Evolutionary conservation across 2,888 invertebrate genomes (phyloP), one percentile per base, ranked within the genome.

Genomic region (Microplitis deprimator): DNA sequence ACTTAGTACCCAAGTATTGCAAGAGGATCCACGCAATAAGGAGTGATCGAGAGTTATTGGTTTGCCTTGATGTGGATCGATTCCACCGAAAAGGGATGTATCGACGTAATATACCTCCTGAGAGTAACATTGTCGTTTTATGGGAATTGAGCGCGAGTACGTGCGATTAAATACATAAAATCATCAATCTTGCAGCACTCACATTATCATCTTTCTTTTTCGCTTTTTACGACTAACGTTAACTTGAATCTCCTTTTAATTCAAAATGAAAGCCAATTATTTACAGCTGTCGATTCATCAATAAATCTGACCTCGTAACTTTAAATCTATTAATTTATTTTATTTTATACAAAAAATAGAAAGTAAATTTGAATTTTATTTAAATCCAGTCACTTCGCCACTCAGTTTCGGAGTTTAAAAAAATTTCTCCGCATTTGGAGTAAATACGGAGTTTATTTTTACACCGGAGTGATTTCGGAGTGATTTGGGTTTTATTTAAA

Each of bases 121-220:
- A 50, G 50, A 50, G 50, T 50, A 50, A 13, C 50, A 50, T 50
- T 50, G 50, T 13, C 50, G 65, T 61, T 72, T 65, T 72, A 76
- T 76, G 76, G 72, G 62, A 68, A 76, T 72, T 76, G 60, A 76
- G 72, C 72, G 72, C 76, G 76, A 72, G 72, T 76, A 76, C 76
- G 76, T 76, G 76, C 72, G 20, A 29, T 10, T 71, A 73, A 72
- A 72, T 62, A 72, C 50, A 62, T 68, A 61, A 67, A 60, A 72
- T 10, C 39, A 68, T 69, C 67, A 60, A 65, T 76, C 61, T 69
- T 59, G 8, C 61, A 65, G 60, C 40, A 39, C 75, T 75, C 75
- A 73, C 64, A 64, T 64, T 41, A 40, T 64, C 41, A 64, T 65
- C 20, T 62, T 62, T 16, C 8, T 62, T 62, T 62, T 62, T 17